phyloP scores from a whole-genome alignment of 2,888 invertebrate genomes.

The Pachliopta kotzebuea region DNA sequence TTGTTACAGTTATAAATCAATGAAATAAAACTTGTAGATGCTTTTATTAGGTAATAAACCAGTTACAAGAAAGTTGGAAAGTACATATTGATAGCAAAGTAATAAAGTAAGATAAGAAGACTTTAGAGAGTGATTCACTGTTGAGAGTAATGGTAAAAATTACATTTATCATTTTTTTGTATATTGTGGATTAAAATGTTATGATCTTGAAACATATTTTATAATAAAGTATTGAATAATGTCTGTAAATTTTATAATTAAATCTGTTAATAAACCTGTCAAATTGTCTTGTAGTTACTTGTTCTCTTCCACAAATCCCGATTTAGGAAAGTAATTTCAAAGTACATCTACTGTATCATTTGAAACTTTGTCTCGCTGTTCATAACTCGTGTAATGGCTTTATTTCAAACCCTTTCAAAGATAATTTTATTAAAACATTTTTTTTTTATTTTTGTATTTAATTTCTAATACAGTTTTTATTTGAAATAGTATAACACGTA shows the following conservation, averaged over 20 bases:
- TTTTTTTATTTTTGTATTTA: background rate
- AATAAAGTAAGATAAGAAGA: no score
- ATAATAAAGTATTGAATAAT: no score
- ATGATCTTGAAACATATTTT: no score
- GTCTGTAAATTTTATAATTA: background rate
- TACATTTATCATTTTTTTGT: no score
- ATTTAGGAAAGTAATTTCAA: slow-evolving; percentile 6
- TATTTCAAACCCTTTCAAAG: slow-evolving; percentile 4
- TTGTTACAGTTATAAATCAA: no score
- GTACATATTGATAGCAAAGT: no score
- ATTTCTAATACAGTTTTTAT: background rate
- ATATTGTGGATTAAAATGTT: no score
- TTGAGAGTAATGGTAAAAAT: no score
- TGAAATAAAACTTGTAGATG: no score
- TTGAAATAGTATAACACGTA: background rate
- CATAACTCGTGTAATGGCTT: slow-evolving; percentile 5
- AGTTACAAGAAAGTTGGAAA: no score
- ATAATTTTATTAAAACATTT: background rate
- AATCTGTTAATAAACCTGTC: background rate
- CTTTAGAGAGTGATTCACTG: no score
- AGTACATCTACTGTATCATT: slow-evolving; percentile 12
- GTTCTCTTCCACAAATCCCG: background rate
- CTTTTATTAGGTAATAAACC: no score
- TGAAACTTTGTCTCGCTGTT: slow-evolving; percentile 3
- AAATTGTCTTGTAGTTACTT: background rate